Base-by-base conservation (phyloP, 2,113 vertebrate genomes). In the Agapornis roseicollis region DNA sequence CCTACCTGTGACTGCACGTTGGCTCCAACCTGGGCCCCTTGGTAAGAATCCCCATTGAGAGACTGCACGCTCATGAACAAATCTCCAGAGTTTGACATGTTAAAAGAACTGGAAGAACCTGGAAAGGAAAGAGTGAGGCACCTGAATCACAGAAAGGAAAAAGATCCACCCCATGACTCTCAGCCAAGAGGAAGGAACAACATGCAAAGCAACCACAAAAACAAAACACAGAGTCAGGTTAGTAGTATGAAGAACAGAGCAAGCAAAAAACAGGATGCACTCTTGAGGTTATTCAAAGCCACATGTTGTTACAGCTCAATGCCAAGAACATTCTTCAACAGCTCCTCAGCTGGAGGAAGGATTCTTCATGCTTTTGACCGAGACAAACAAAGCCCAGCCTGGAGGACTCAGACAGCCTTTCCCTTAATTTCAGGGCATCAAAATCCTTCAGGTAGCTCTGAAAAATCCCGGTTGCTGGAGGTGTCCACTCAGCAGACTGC, bases 81-180 rank as follows among this genome's bases (percentile, higher is more conserved):
- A 98, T 99, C 99, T 98, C 99, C 99, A 98, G 99, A 99, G 98
- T 99, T 99, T 99, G 99, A 99, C 99, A 99, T 99, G 99, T 99
- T 99, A 99, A 99, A 99, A 99, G 99, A 99, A 98, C 99, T 99
- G 98, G 98, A 99, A 99, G 99, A 99, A 99, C 99, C 99, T 99
- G 99, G 98, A 98, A 99, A 99, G 99, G 98, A 99, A 98, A 99
- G 98, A 99, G 98, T 98, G 98, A 99, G 98, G 99, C 98, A 99
- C 98, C 98, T 98, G 98, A 98, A 99, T 99, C 98, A 99, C 96
- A 99, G 98, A 98, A 98, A 98, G 97, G 98, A 98, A 98, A 98
- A 98, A 98, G 98, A 93, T 97, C 97, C 88, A 97, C 96, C 96
- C 95, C 96, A 96, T 96, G 95, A 95, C 97, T 95, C 88, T 94